These are phyloP conservation scores for Chloroceryle amazona DNA, from an alignment of 2,797 vertebrate genomes.

Conservation along the genomic window DNA sequence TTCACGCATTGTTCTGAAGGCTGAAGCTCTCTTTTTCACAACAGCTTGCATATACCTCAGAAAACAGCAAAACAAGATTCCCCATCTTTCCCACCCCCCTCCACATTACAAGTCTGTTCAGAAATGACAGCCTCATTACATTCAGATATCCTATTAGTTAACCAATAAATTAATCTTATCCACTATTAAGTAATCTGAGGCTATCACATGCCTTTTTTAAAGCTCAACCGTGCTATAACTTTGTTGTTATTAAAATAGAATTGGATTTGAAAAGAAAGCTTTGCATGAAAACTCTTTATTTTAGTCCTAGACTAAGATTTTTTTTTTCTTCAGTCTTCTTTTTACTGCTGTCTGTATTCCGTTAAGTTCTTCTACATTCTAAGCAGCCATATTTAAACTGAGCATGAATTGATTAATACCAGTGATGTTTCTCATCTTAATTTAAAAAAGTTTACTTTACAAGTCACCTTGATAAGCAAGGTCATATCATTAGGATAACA, in stretches of 20 bases:
- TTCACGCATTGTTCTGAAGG: background rate
- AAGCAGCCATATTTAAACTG: background rate
- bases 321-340: background rate
- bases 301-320: background rate
- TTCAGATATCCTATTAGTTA: background rate
- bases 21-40: background rate
- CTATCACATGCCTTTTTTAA: background rate
- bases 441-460: background rate
- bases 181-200: background rate
- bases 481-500: background rate
- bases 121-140: background rate
- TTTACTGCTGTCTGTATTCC: background rate
- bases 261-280: background rate
- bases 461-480: background rate
- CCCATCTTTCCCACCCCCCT: rapidly evolving
- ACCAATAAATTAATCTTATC: background rate
- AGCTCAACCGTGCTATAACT: background rate
- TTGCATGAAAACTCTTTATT: background rate
- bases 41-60: background rate
- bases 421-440: background rate
- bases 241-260: background rate
- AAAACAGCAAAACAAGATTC: background rate
- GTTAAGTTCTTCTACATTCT: background rate
- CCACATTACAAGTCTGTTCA: background rate
- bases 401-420: background rate